A percentile compares a stretch with the other conserved stretches of the same genome.
These are phyloP conservation scores for Phragmatobia fuliginosa DNA, from an alignment of 2,888 invertebrate genomes.

Conservation along the genomic window DNA sequence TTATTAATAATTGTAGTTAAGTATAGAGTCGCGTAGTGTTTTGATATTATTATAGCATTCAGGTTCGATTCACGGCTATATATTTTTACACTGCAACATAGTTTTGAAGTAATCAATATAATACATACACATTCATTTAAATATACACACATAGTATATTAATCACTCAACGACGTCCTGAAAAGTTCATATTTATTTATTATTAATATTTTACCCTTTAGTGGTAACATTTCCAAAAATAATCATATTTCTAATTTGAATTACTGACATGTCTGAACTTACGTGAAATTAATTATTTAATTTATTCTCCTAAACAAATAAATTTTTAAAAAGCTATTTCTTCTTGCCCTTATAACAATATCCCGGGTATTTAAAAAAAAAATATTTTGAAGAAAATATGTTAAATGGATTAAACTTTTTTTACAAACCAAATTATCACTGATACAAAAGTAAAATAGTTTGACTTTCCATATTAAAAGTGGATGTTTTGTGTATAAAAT, in stretches of 20 bases:
- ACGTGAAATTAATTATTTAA: too few species aligned
- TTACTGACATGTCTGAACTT: too few species aligned
- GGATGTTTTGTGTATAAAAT: slow-evolving; percentile 11
- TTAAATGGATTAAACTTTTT: too few species aligned
- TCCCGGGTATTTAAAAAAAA: too few species aligned
- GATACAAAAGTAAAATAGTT: not conserved
- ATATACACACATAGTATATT: slow-evolving; percentile 18
- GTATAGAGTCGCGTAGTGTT: slow-evolving; percentile 52
- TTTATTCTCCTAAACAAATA: too few species aligned
- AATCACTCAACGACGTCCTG: not conserved
- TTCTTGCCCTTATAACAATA: too few species aligned
- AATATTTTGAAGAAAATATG: too few species aligned
- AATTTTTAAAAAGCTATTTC: too few species aligned
- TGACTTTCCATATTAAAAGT: not conserved
- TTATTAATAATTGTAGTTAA: slow-evolving; percentile 40
- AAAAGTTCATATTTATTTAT: not conserved
- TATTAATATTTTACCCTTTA: not conserved
- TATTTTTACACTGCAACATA: slow-evolving; percentile 52
- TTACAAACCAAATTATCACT: too few species aligned
- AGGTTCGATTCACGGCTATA: slow-evolving; percentile 43
- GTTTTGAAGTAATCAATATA: slow-evolving; percentile 24
- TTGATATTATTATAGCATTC: slow-evolving; percentile 46
- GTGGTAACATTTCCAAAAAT: too few species aligned
- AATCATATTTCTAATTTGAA: too few species aligned
- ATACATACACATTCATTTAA: not conserved